Percentiles rank a stretch among this genome's conserved stretches.
Evolutionary conservation across 2,888 invertebrate species (phyloP).

Genomic region (Helicoverpa assulta): DNA sequence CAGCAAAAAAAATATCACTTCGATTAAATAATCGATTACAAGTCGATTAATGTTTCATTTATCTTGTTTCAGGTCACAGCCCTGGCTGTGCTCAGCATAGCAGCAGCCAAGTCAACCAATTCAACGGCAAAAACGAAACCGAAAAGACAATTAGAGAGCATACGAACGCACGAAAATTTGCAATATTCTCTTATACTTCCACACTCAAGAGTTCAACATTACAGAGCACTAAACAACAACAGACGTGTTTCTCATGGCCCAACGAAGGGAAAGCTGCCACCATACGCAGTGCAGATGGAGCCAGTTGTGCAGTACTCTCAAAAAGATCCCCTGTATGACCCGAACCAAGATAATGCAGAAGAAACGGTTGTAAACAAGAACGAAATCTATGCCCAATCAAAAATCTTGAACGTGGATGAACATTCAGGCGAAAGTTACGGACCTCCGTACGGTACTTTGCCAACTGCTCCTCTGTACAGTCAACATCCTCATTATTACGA

Average conservation of each 20-base stretch:
- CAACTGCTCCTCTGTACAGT: slow-evolving; percentile 87
- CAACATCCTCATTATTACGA: slow-evolving; percentile 91
- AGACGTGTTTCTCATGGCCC: slow-evolving; percentile 89
- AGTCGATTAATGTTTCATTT: slow-evolving; percentile 52
- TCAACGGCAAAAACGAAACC: slow-evolving; percentile 88
- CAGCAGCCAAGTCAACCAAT: slow-evolving; percentile 82
- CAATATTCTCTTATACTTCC: slow-evolving; percentile 91
- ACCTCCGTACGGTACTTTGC: slow-evolving; percentile 83
- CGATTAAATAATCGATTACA: slow-evolving; percentile 19
- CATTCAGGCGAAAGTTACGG: slow-evolving; percentile 85
- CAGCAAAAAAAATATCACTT: slow-evolving; percentile 30
- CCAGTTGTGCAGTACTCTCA: slow-evolving; percentile 95
- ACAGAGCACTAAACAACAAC: slow-evolving; percentile 86
- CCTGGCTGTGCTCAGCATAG: slow-evolving; percentile 88
- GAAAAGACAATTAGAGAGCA: slow-evolving; percentile 88
- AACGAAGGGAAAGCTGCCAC: slow-evolving; percentile 90
- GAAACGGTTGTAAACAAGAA: slow-evolving; percentile 83
- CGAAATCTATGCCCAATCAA: slow-evolving; percentile 86
- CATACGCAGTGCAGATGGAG: slow-evolving; percentile 95
- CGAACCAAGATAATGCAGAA: slow-evolving; percentile 86
- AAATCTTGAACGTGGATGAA: slow-evolving; percentile 85
- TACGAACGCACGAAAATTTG: slow-evolving; percentile 90
- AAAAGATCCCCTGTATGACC: slow-evolving; percentile 94
- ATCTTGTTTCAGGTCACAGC: slow-evolving; percentile 90
- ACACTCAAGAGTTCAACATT: slow-evolving; percentile 89